phyloP scores from a whole-genome alignment of 2,888 invertebrate species.

The Dynastes hyllus region DNA sequence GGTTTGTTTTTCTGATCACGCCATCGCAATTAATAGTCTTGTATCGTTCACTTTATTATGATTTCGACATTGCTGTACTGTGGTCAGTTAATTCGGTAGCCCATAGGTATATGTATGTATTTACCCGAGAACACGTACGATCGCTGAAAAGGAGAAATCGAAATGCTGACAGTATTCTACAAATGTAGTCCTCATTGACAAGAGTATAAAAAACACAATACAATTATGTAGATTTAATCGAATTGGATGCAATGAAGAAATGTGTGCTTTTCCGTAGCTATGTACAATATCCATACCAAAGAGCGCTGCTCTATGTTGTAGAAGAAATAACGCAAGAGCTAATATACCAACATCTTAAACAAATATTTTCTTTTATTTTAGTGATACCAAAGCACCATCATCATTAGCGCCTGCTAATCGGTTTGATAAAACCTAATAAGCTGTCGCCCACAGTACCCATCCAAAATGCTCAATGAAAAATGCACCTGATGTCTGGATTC shows the following conservation, averaged over 20 bases:
- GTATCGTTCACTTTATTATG: constrained; percentile 32
- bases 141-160: constrained; percentile 15
- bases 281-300: too few relatives aligned
- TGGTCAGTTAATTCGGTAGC: not conserved
- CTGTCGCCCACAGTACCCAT: too few relatives aligned
- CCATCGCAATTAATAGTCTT: constrained; percentile 39
- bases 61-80: constrained; percentile 10
- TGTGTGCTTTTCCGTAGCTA: not conserved
- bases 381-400: too few relatives aligned
- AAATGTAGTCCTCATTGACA: constrained; percentile 27
- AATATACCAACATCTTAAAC: too few relatives aligned
- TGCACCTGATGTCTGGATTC: too few relatives aligned
- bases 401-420: too few relatives aligned
- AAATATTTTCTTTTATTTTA: too few relatives aligned
- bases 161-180: constrained; percentile 11
- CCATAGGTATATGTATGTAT: not conserved
- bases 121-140: constrained; percentile 3
- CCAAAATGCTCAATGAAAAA: too few relatives aligned
- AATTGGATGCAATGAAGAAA: not conserved
- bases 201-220: constrained; percentile 27
- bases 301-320: too few relatives aligned
- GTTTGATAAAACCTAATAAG: too few relatives aligned
- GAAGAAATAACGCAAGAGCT: too few relatives aligned
- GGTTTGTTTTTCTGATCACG: constrained; percentile 26
- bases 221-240: constrained; percentile 39